Percentiles rank a stretch among this genome's conserved stretches.
These are phyloP conservation scores for Hesperophylax magnus DNA, from an alignment of 1,140 invertebrate genomes.

Conservation along the genomic window DNA sequence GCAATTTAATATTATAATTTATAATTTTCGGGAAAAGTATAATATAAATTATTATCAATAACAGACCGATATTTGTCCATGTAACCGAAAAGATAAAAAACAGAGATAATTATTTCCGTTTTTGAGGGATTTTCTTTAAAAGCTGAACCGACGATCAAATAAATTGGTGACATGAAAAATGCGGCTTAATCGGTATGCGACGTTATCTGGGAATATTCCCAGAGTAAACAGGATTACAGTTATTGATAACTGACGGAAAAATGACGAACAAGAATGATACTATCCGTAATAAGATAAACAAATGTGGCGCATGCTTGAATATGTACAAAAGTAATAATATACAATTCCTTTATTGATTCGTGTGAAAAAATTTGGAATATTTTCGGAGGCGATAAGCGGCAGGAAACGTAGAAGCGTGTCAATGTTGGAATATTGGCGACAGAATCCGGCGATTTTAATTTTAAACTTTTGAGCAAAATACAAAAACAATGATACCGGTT, in stretches of 20 bases:
- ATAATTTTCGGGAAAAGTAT: no score
- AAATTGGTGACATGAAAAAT: background rate
- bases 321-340: background rate
- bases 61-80: background rate
- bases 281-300: background rate
- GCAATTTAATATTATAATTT: no score
- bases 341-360: background rate
- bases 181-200: background rate
- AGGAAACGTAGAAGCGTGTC: conserved; percentile 19
- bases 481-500: no score
- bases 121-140: background rate
- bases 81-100: background rate
- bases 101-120: background rate
- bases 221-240: background rate
- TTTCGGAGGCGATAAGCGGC: conserved; percentile 4
- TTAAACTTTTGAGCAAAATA: no score
- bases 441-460: background rate
- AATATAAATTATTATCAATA: background rate
- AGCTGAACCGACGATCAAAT: background rate
- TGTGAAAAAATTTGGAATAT: background rate
- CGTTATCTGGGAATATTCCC: background rate
- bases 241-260: conserved; percentile 5
- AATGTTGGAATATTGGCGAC: conserved; percentile 9
- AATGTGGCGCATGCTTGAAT: background rate
- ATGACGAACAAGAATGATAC: background rate